These are phyloP conservation scores for Daboia siamensis DNA, from an alignment of 2,113 vertebrate genomes.

Conservation along the genomic window DNA sequence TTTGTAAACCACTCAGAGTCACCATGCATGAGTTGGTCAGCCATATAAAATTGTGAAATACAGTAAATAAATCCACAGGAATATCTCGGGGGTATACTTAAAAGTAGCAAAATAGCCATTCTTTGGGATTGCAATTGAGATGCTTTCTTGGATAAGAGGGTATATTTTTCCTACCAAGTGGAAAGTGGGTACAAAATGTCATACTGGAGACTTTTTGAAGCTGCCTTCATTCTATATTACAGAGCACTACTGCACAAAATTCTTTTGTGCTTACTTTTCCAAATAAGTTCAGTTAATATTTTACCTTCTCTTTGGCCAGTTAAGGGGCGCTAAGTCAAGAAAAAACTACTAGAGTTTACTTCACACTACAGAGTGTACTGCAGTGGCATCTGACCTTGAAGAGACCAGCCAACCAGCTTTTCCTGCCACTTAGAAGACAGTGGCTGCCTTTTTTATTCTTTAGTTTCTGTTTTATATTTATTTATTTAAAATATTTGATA, in stretches of 20 bases:
- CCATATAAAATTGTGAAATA: not conserved
- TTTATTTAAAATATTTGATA: not conserved
- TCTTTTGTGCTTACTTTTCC: not conserved
- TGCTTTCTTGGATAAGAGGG: conserved; percentile 48
- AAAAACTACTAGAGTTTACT: not conserved
- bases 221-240: not conserved
- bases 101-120: not conserved
- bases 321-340: not conserved
- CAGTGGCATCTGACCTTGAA: not conserved
- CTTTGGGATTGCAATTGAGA: not conserved
- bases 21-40: not conserved
- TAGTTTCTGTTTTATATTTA: not conserved
- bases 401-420: not conserved
- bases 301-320: not conserved
- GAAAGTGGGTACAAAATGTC: not conserved
- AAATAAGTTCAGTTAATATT: not conserved
- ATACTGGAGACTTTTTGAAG: not conserved
- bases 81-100: not conserved
- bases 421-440: not conserved
- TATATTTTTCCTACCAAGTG: conserved; percentile 34
- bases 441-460: not conserved
- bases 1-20: not conserved
- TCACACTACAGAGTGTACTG: not conserved
- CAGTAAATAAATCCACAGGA: not conserved
- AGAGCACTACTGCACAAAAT: not conserved